Conservation (phyloP, 2,888 invertebrate species). For the Eupithecia centaureata region DNA sequence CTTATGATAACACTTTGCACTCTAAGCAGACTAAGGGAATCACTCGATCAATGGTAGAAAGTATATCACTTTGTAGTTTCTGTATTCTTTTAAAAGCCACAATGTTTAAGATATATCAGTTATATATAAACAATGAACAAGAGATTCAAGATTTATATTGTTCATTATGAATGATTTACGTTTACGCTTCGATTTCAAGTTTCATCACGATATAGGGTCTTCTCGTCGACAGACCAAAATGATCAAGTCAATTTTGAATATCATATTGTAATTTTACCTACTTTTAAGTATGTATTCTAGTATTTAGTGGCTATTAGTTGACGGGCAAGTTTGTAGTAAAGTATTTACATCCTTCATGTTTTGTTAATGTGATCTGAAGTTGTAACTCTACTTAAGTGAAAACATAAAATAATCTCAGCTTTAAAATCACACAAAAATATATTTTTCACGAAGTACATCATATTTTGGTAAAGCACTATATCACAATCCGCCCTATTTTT, state of each 20-base stretch:
- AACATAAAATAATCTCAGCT: conserved; percentile 62
- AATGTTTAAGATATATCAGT: conserved; percentile 7
- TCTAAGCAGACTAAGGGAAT: conserved; percentile 77
- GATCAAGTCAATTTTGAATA: conserved; percentile 81
- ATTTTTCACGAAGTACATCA: conserved; percentile 61
- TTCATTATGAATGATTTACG: conserved; percentile 36
- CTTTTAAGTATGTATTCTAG: conserved; percentile 68
- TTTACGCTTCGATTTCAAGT: conserved; percentile 38
- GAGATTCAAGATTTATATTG: background rate
- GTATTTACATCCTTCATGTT: conserved; percentile 59
- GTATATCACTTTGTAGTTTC: conserved; percentile 43
- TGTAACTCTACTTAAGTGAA: conserved; percentile 54
- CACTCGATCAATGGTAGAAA: conserved; percentile 58
- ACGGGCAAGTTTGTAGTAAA: conserved; percentile 68
- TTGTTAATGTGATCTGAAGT: conserved; percentile 83
- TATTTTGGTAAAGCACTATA: conserved; percentile 75
- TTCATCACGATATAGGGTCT: conserved; percentile 52
- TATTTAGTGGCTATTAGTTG: conserved; percentile 67
- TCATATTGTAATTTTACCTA: conserved; percentile 58
- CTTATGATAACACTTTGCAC: conserved; percentile 83
- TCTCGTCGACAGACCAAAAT: conserved; percentile 73
- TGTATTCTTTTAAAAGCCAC: conserved; percentile 35
- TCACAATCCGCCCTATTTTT: conserved; percentile 79
- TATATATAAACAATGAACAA: background rate
- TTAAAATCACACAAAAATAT: conserved; percentile 70